phyloP scores from a whole-genome alignment of 2,797 vertebrate species.

The Amphiprion clarkii region DNA sequence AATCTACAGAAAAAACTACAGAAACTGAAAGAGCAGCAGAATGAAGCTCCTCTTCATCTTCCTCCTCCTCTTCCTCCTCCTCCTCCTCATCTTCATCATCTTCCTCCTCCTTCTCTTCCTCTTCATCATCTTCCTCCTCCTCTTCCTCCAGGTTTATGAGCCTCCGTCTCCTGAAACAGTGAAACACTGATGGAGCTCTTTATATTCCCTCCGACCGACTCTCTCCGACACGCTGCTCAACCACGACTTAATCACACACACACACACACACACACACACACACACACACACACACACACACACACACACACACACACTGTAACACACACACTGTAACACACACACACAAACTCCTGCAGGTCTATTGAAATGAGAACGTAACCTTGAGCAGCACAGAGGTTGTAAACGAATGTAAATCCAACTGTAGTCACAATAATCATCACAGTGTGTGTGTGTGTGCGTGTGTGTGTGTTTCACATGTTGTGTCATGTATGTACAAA shows the following conservation, averaged over 20 bases:
- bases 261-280: constrained; percentile 24
- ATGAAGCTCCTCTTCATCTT: background rate
- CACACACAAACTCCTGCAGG: constrained; percentile 25
- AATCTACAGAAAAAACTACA: too few species aligned
- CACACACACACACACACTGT: background rate
- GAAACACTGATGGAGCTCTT: constrained; percentile 28
- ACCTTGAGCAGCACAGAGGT: constrained; percentile 56
- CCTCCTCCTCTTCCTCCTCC: background rate
- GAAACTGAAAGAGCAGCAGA: too few species aligned
- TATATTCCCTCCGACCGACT: constrained; percentile 35
- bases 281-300: constrained; percentile 1
- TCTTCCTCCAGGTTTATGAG: constrained; percentile 44
- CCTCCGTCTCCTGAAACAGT: constrained; percentile 52
- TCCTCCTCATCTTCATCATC: background rate
- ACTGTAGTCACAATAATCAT: constrained; percentile 30
- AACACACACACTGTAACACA: background rate
- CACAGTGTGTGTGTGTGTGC: background rate
- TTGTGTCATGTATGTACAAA: background rate
- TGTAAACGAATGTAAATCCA: constrained; percentile 54
- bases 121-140: background rate
- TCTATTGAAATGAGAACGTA: constrained; percentile 38
- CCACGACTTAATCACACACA: constrained; percentile 66
- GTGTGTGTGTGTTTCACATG: background rate
- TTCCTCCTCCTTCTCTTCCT: background rate
- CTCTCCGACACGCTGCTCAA: constrained; percentile 54